Conservation (phyloP, 2,797 vertebrate species). For the Pelodytes ibericus region DNA sequence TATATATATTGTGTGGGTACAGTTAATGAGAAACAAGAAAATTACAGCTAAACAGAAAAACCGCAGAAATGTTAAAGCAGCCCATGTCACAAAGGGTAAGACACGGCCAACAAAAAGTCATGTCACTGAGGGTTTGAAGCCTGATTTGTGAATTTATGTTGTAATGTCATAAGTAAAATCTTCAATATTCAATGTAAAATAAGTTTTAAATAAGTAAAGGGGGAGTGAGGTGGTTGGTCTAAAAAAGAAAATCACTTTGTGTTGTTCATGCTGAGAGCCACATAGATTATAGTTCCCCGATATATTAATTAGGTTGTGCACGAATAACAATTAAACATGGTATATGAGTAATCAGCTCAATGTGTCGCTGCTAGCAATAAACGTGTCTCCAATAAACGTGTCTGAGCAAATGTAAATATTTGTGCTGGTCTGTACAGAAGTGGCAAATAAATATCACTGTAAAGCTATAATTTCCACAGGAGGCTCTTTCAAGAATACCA, state of each 20-base stretch:
- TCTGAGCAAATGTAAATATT: constrained; percentile 39
- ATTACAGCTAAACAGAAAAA: no score
- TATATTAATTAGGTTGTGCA: background rate
- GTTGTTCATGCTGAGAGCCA: background rate
- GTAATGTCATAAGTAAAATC: no score
- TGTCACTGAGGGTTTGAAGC: no score
- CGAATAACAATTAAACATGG: background rate
- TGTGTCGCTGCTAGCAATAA: background rate
- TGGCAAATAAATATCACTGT: constrained; percentile 36
- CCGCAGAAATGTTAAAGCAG: no score
- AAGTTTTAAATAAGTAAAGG: no score
- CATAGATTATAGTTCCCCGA: background rate
- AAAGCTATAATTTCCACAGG: constrained; percentile 49
- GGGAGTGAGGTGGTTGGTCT: no score
- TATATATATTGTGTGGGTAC: no score
- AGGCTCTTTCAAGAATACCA: constrained; percentile 22
- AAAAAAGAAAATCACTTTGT: background rate
- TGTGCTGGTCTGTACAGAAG: constrained; percentile 16
- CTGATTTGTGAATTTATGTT: no score
- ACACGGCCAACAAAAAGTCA: no score
- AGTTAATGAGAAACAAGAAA: no score
- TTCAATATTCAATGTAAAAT: no score
- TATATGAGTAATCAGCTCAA: constrained; percentile 16
- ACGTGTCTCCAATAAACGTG: background rate
- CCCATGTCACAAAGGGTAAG: no score